Base-by-base conservation (phyloP, 2,888 invertebrate species). In the Philhelius pedissequus region DNA sequence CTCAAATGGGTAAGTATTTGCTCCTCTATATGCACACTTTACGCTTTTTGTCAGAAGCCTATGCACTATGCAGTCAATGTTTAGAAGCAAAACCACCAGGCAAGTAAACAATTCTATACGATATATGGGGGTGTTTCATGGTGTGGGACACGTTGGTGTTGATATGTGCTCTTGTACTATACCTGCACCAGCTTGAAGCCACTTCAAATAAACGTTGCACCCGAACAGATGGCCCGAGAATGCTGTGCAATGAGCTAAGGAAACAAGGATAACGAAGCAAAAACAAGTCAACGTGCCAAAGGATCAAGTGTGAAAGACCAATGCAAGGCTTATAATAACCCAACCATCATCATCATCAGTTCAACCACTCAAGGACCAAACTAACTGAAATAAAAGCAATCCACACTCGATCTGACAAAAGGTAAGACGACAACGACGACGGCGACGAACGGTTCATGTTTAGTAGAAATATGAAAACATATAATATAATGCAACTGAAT, bases 221-320 rank as follows among this genome's bases (percentile, higher is more conserved):
- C 18, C 9, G 27, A 73, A 52, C 77, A 77, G 71, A 82, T 77
- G 66, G 77, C 22, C 38, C 54, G 30, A 77, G 40, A 77, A 78
- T 68, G 40, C 30, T 82, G 71, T 82, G 66, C 77, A 82, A 82
- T 82, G 78, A 69, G 73, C 68, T 69, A 69, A 62, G 40, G 45
- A 68, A 82, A 48, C 71, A 62, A 40, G 54, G 73, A 77, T 66
- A 81, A 50, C 56, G 11, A 56, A 9, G 27, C 66, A 50, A 45
- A 76, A 62, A 73, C 18, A 58, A 73, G 22, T 38, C 54, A 50
- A 45, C 18, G 18, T 43, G 64, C 45, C 50, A 71, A 71, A 60
- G 81, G 64, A 71, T 66, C 77, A 77, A 68, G 71, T 77, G 77
- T 71, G 58, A 77, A 77, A 52, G 45, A 68, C 60, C 58, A 58